Evolutionary conservation across 2,113 vertebrate genomes (phyloP).

Genomic region (Aphelocoma coerulescens): DNA sequence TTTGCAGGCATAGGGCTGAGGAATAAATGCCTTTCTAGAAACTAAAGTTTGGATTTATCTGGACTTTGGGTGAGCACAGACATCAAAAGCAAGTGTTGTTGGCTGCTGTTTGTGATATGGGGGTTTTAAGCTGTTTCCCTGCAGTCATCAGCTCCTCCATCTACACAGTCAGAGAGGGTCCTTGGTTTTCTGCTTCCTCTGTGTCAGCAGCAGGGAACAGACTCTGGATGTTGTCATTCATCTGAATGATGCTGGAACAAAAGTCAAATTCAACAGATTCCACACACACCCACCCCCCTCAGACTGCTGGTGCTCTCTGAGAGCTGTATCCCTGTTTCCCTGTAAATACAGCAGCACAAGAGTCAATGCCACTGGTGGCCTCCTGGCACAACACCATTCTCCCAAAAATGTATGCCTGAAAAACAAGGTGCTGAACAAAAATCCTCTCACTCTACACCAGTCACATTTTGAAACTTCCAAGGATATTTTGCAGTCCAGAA

Average conservation of each 20-base stretch:
- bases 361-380: background rate
- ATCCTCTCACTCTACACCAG: background rate
- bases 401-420: background rate
- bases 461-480: background rate
- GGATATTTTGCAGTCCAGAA: background rate
- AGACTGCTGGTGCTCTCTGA: background rate
- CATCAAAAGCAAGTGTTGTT: background rate
- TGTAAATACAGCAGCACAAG: background rate
- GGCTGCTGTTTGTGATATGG: background rate
- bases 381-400: background rate
- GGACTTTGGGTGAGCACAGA: background rate
- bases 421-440: background rate
- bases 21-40: background rate
- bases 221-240: background rate
- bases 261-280: background rate
- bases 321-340: background rate
- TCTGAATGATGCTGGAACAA: background rate
- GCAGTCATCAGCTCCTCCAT: background rate
- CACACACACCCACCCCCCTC: rapidly evolving
- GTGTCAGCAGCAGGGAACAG: background rate
- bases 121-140: background rate
- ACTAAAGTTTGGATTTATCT: background rate
- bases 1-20: background rate
- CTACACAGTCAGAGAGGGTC: background rate
- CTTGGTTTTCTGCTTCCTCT: background rate